A percentile compares a stretch with the other conserved stretches of the same genome.
phyloP scores from a whole-genome alignment of 2,113 vertebrate genomes.

The Lepisosteus oculatus region DNA sequence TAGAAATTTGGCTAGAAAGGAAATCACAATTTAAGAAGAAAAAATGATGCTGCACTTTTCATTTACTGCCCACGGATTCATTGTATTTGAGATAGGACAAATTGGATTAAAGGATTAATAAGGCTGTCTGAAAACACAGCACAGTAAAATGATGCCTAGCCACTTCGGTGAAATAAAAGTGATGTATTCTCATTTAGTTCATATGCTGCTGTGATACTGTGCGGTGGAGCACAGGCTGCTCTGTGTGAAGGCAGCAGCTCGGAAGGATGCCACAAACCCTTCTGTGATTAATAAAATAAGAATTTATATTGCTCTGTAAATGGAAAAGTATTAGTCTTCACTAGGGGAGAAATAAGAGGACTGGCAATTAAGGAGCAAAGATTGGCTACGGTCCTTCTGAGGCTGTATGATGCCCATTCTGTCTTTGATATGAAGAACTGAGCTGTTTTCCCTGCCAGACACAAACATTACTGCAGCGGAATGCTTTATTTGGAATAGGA shows the following conservation, averaged over 20 bases:
- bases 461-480: constrained; percentile 20
- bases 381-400: constrained; percentile 17
- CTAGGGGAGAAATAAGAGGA: constrained; percentile 8
- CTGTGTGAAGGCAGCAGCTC: not conserved
- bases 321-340: constrained; percentile 9
- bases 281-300: constrained; percentile 21
- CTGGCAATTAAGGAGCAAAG: constrained; percentile 23
- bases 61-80: not conserved
- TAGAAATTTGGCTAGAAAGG: no score
- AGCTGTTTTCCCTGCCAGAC: constrained; percentile 12
- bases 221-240: not conserved
- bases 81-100: not conserved
- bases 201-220: not conserved
- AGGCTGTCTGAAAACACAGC: not conserved
- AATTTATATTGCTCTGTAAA: constrained; percentile 21
- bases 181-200: not conserved
- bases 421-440: constrained; percentile 11
- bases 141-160: not conserved
- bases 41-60: no score
- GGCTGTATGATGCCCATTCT: constrained; percentile 16
- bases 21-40: no score
- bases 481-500: constrained; percentile 32
- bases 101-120: constrained; percentile 3
- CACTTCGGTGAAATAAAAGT: not conserved
- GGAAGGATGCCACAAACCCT: not conserved